Evolutionary conservation across 1,140 invertebrate species (phyloP).

Genomic region (Scylla paramamosain): DNA sequence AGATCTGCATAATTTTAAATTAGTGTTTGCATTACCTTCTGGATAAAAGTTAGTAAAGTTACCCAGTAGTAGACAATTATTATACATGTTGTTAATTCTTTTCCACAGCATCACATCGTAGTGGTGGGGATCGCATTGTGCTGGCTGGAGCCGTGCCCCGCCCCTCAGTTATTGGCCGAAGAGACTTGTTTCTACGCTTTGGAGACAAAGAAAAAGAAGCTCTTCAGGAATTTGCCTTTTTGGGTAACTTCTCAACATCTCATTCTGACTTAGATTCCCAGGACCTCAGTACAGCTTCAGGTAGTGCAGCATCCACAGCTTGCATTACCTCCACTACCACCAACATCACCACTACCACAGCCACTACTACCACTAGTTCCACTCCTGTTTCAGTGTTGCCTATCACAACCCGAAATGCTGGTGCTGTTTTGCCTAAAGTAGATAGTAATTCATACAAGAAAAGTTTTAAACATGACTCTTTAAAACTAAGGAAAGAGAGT

Average conservation of each 20-base stretch:
- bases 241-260: conserved; percentile 69
- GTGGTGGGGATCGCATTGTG: conserved; percentile 52
- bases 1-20: too few relatives aligned
- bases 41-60: too few relatives aligned
- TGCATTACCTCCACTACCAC: conserved; percentile 6
- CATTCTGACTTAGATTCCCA: conserved; percentile 70
- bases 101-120: conserved; percentile 69
- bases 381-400: neutral
- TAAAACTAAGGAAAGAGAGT: neutral
- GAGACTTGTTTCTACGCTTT: conserved; percentile 64
- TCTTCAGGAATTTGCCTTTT: conserved; percentile 71
- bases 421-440: conserved; percentile 42
- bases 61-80: neutral
- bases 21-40: too few relatives aligned
- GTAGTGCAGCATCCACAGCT: neutral
- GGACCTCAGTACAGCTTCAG: conserved; percentile 36
- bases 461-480: neutral
- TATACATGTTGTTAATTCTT: neutral
- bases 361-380: neutral
- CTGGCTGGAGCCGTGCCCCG: conserved; percentile 45
- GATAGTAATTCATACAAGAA: conserved; percentile 37
- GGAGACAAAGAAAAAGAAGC: conserved; percentile 69
- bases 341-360: neutral
- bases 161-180: conserved; percentile 65
- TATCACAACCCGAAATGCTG: neutral